Percentiles rank a stretch among this genome's conserved stretches.
phyloP scores from a whole-genome alignment of 2,797 vertebrate genomes.

The Botia kubotai region DNA sequence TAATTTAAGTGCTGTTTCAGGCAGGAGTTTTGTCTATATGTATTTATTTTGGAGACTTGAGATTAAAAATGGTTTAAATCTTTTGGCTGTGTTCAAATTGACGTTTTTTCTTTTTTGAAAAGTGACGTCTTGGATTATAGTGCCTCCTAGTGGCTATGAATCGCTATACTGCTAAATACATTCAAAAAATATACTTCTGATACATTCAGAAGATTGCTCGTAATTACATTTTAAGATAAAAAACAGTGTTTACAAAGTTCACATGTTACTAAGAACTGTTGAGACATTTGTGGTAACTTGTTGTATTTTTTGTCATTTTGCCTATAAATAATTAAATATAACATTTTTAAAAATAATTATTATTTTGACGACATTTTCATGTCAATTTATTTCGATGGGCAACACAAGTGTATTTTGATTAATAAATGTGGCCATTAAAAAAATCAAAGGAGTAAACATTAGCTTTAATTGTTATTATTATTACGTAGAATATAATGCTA shows the following conservation, averaged over 20 bases:
- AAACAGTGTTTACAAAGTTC: background rate
- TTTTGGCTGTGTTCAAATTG: slow-evolving; percentile 2
- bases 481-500: too few species aligned
- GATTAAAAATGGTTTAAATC: slow-evolving; percentile 18
- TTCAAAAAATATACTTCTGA: too few species aligned
- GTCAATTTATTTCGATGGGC: too few species aligned
- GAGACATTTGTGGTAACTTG: background rate
- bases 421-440: too few species aligned
- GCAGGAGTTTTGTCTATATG: background rate
- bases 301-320: too few species aligned
- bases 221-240: background rate
- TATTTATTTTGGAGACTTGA: slow-evolving; percentile 32
- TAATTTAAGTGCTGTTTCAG: background rate
- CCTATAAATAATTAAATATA: too few species aligned
- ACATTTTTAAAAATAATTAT: too few species aligned
- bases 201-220: background rate
- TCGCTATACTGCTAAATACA: background rate
- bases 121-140: slow-evolving; percentile 45
- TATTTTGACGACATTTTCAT: too few species aligned
- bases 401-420: too few species aligned
- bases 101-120: background rate
- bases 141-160: slow-evolving; percentile 64
- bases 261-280: background rate
- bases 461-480: too few species aligned
- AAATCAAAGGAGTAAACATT: too few species aligned